Percentiles rank a stretch among this genome's conserved stretches.
Evolutionary conservation across 2,797 vertebrate genomes (phyloP).

Genomic region (Telmatherina bonti): DNA sequence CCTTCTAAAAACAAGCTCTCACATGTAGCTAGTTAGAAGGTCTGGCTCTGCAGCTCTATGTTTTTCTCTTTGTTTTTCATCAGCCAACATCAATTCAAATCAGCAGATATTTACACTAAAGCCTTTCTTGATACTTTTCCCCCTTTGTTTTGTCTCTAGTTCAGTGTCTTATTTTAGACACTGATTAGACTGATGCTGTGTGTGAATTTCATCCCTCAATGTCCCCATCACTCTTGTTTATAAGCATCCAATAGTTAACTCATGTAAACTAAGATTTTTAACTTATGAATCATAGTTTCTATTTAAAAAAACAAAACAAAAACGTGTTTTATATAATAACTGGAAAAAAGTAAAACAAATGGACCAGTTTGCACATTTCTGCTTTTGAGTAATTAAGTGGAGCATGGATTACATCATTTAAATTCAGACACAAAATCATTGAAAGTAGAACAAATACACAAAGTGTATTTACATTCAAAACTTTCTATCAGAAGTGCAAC

Average conservation of each 20-base stretch:
- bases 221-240: background rate
- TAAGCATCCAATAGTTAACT: slow-evolving; percentile 3
- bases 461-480: background rate
- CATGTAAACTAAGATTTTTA: background rate
- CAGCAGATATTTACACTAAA: slow-evolving; percentile 22
- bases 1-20: slow-evolving; percentile 36
- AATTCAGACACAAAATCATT: background rate
- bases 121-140: background rate
- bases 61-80: slow-evolving; percentile 24
- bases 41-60: slow-evolving; percentile 14
- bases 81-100: slow-evolving; percentile 26
- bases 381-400: background rate
- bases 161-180: background rate
- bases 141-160: background rate
- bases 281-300: background rate
- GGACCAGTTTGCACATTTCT: background rate
- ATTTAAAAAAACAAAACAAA: too few species aligned
- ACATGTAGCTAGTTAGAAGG: slow-evolving; percentile 35
- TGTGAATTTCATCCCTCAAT: background rate
- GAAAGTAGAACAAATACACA: background rate
- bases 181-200: background rate
- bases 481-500: background rate
- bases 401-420: background rate
- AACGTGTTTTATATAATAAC: background rate
- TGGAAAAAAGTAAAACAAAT: background rate